Evolutionary conservation across 2,797 vertebrate genomes (phyloP), one percentile per base, ranked within the genome.

Genomic region (Rhadinocentrus ornatus): DNA sequence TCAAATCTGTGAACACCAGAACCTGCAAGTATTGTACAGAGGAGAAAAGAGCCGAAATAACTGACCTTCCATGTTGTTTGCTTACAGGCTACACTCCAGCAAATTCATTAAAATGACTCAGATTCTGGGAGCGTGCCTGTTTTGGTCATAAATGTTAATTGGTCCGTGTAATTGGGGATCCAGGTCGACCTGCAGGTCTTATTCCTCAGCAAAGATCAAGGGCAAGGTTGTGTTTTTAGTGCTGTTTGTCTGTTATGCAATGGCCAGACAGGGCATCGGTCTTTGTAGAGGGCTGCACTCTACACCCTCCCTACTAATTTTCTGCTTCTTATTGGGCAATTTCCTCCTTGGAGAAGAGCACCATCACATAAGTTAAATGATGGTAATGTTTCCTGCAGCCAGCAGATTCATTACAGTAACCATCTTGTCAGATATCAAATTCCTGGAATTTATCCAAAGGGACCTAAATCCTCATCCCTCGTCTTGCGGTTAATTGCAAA

Each of bases 401-500:
- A 62, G 69, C 75, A 90, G 62, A 85, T 82, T 89, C 75, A 86
- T 85, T 87, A 83, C 29, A 53, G 55, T 46, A 37, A 64, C 82
- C 85, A 58, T 77, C 80, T 80, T 78, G 76, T 85, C 85, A 88
- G 86, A 84, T 77, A 84, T 87, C 75, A 77, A 83, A 72, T 82
- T 83, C 74, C 66, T 69, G 69, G 71, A 86, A 82, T 85, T 66
- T 84, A 84, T 90, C 85, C 84, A 78, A 81, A 71, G 78, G 86
- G 86, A 90, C 73, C 74, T 52, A 58, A 81, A 85, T 86, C 76
- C 78, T 68, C 83, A 73, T 83, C 80, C 58, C 67, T 84, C 62
- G 69, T 78, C 74, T 66, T 18, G 20, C 71, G 89, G 85, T 92
- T 93, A 93, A 93, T 91, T 93, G 87, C 84, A 86, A 93, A 90